phyloP scores from a whole-genome alignment of 2,888 invertebrate genomes.

The Sminthurinus aureus region DNA sequence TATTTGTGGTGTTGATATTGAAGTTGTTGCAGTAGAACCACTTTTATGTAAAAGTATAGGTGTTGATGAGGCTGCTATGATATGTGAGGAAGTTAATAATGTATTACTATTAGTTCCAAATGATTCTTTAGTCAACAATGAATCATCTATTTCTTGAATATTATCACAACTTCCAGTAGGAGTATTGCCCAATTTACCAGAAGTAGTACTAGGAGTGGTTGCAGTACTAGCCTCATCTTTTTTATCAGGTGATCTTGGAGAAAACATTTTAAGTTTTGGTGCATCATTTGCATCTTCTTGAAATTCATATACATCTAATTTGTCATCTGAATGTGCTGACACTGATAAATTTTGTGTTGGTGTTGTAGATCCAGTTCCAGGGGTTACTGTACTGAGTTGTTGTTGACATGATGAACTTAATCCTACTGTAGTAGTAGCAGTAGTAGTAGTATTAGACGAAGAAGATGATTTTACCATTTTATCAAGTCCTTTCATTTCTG shows the following conservation, averaged over 20 bases:
- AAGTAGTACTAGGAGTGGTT: too few species aligned
- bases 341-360: background rate
- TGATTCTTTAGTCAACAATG: background rate
- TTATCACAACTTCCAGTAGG: background rate
- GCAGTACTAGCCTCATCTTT: constrained; percentile 44
- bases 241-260: constrained; percentile 54
- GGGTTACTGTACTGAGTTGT: background rate
- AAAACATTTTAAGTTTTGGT: constrained; percentile 57
- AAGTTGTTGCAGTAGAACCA: background rate
- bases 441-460: background rate
- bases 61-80: background rate
- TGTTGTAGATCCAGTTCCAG: background rate
- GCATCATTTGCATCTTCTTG: constrained; percentile 55
- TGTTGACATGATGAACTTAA: too few species aligned
- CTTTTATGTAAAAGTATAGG: background rate
- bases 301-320: constrained; percentile 56
- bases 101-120: background rate
- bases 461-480: constrained; percentile 68
- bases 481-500: constrained; percentile 81
- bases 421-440: background rate
- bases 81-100: background rate
- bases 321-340: constrained; percentile 31
- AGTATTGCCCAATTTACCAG: background rate
- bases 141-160: background rate
- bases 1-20: background rate